Base-by-base conservation (phyloP, 2,113 vertebrate genomes). In the Catagonus wagneri region DNA sequence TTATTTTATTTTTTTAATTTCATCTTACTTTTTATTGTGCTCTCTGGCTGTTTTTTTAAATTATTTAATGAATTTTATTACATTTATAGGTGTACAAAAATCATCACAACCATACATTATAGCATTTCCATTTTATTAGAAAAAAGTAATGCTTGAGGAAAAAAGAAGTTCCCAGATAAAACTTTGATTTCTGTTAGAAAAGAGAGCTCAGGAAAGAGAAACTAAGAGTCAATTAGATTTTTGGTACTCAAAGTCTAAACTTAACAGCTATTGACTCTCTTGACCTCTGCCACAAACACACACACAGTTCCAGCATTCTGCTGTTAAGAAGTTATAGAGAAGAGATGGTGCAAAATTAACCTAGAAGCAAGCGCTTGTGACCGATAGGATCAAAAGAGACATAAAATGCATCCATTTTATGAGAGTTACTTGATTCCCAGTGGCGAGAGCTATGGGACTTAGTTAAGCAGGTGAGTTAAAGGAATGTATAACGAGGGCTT, bases 101-200 rank as follows among this genome's bases (percentile, higher is more conserved):
- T n/a, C n/a, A n/a, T n/a, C n/a, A n/a, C n/a, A n/a, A n/a, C n/a
- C n/a, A n/a, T n/a, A n/a, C n/a, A n/a, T n/a, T n/a, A n/a, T n/a
- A n/a, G n/a, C n/a, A n/a, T n/a, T n/a, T n/a, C n/a, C n/a, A n/a
- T n/a, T n/a, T 83, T 83, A 39, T 83, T 92, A 87, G 68, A 87
- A 78, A 87, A 19, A 36, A 17, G 12, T 91, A 78, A 71, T 16
- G 84, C 63, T 44, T 54, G 17, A 92, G 54, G 60, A 61, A 58
- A 87, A 83, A 79, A 19, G 10, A 94, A 60, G 22, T 75, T 39
- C 13, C 6, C 6, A 65, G 25, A 78, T 61, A 63, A 96, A 93
- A 63, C 32, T 93, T 83, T 63, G 17, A 89, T 56, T 96, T 95
- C 23, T 89, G 1, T 83, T 11, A 89, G 34, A 25, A 87, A 92